Conservation (phyloP, 2,113 vertebrate species). For the Pseudonaja textilis region DNA sequence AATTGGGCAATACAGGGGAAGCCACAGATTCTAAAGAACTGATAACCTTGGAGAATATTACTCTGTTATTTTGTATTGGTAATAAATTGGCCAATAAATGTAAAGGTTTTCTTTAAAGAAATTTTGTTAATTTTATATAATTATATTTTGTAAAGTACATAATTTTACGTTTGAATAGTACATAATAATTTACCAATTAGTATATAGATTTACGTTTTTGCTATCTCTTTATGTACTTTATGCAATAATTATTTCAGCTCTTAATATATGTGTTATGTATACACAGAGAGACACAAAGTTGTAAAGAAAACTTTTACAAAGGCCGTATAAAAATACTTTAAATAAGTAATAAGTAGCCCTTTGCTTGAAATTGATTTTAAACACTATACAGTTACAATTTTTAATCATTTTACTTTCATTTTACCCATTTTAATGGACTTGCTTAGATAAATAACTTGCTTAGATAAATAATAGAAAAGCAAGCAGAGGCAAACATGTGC, state of each 20-base stretch:
- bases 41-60: neutral
- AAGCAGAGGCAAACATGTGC: neutral
- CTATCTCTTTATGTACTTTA: neutral
- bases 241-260: neutral
- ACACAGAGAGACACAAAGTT: neutral
- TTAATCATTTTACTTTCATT: neutral
- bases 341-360: neutral
- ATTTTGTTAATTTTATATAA: neutral
- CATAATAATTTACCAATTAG: neutral
- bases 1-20: neutral
- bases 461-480: neutral
- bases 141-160: neutral
- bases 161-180: neutral
- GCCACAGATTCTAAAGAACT: neutral
- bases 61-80: neutral
- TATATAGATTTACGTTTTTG: slow-evolving; percentile 9
- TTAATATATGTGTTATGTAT: neutral
- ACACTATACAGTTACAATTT: neutral
- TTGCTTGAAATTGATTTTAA: neutral
- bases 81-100: neutral
- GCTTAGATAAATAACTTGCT: neutral
- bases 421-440: neutral
- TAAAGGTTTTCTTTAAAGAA: neutral
- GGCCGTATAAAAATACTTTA: neutral
- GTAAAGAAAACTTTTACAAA: neutral